A percentile compares a stretch with the other conserved stretches of the same genome.
These are phyloP conservation scores for Trichopoda pennipes DNA, from an alignment of 2,888 invertebrate genomes.

Conservation along the genomic window DNA sequence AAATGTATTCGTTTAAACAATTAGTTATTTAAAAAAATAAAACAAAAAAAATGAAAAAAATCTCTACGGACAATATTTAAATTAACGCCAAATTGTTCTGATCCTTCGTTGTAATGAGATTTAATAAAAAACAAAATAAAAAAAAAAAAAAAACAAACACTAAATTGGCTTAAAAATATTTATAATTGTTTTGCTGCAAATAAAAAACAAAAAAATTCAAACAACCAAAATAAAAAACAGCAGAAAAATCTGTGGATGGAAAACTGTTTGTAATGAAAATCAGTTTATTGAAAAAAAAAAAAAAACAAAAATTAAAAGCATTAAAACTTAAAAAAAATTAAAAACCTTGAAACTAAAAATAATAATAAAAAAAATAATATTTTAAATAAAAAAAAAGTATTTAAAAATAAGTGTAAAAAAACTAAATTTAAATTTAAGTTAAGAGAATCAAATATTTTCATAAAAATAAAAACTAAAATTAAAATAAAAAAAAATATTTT, in stretches of 20 bases:
- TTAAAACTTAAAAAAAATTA: too few species aligned
- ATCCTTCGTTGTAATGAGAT: conserved; percentile 36
- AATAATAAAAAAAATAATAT: background rate
- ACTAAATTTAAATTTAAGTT: conserved; percentile 31
- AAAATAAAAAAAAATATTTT: conserved; percentile 45
- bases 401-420: conserved; percentile 59
- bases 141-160: background rate
- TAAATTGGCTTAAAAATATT: conserved; percentile 40
- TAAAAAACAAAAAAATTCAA: background rate
- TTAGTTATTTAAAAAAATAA: background rate
- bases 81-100: conserved; percentile 40
- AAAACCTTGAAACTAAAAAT: too few species aligned
- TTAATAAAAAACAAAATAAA: too few species aligned
- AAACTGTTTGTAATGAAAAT: conserved; percentile 22
- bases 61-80: conserved; percentile 63
- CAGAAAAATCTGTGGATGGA: conserved; percentile 5
- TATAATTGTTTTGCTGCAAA: too few species aligned
- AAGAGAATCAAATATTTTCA: conserved; percentile 65
- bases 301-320: too few species aligned
- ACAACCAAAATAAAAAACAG: background rate
- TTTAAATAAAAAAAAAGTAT: conserved; percentile 28
- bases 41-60: conserved; percentile 24
- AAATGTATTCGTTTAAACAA: background rate
- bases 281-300: background rate
- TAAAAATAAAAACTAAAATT: conserved; percentile 55